These are phyloP conservation scores for Allobates femoralis DNA, from an alignment of 2,797 vertebrate species.

Conservation along the genomic window DNA sequence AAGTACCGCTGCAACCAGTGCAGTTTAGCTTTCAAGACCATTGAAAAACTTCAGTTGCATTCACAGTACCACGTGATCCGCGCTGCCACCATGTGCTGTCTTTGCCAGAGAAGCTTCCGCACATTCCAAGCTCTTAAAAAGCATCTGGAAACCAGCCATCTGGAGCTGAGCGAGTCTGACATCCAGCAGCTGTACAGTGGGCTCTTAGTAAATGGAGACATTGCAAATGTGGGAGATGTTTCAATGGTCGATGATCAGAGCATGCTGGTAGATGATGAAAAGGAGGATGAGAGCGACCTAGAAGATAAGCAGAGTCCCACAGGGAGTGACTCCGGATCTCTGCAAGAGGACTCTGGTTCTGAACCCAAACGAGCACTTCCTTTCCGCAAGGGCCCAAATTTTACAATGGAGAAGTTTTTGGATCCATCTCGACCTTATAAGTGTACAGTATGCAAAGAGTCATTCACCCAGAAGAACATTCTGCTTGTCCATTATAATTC, in stretches of 20 bases:
- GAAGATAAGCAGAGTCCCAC: slow-evolving; percentile 98
- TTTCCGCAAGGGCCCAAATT: slow-evolving; percentile 98
- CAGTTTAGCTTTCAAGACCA: slow-evolving; percentile 97
- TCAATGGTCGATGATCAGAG: slow-evolving; percentile 91
- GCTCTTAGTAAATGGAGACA: slow-evolving; percentile 94
- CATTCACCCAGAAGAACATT: slow-evolving; percentile 99
- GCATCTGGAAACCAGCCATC: slow-evolving; percentile 96
- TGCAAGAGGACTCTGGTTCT: slow-evolving; percentile 94
- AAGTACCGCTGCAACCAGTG: slow-evolving; percentile 99
- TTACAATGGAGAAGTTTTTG: slow-evolving; percentile 99
- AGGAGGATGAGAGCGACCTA: slow-evolving; percentile 95
- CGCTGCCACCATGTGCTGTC: slow-evolving; percentile 98
- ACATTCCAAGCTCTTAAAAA: slow-evolving; percentile 97
- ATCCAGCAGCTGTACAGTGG: slow-evolving; percentile 98
- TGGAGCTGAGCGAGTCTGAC: slow-evolving; percentile 96
- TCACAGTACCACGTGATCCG: slow-evolving; percentile 98
- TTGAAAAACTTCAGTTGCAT: slow-evolving; percentile 97
- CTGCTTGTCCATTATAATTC: slow-evolving; percentile 99
- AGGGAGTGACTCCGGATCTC: slow-evolving; percentile 92
- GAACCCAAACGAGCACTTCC: slow-evolving; percentile 97
- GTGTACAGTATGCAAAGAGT: slow-evolving; percentile 99
- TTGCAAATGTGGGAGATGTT: slow-evolving; percentile 91
- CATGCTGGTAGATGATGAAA: slow-evolving; percentile 93
- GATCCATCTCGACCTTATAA: slow-evolving; percentile 98
- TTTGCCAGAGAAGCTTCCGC: slow-evolving; percentile 97